Evolutionary conservation across 2,797 vertebrate species (phyloP).

Genomic region (Paratrypauchen microcephalus): DNA sequence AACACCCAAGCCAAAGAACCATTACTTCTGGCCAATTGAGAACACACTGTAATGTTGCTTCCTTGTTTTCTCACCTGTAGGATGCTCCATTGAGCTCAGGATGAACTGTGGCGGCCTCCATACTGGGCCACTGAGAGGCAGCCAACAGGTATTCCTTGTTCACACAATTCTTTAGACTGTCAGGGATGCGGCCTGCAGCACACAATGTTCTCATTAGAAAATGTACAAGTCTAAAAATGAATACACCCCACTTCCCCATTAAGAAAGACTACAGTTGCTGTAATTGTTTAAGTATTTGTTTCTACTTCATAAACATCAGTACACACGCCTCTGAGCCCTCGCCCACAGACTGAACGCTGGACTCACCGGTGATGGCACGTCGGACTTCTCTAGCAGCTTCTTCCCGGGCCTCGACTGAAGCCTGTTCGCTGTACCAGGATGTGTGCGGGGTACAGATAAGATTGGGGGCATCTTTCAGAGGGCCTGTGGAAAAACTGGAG

Average conservation of each 20-base stretch:
- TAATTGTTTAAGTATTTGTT: too few relatives aligned
- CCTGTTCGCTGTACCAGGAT: conserved; percentile 98
- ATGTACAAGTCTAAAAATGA: not conserved
- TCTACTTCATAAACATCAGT: not conserved
- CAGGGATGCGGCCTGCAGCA: conserved; percentile 87
- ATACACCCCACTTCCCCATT: not conserved
- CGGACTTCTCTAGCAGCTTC: conserved; percentile 96
- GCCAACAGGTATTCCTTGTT: conserved; percentile 95
- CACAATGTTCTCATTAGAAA: not conserved
- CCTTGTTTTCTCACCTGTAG: conserved; percentile 81
- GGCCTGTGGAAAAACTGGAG: conserved; percentile 92
- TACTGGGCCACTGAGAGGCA: conserved; percentile 89
- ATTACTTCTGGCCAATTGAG: not conserved
- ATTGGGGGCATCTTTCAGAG: conserved; percentile 96
- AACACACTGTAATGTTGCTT: not conserved
- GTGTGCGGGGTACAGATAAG: conserved; percentile 97
- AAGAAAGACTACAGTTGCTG: not conserved
- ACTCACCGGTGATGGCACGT: conserved; percentile 92
- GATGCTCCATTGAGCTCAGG: conserved; percentile 89
- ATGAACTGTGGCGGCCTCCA: conserved; percentile 88
- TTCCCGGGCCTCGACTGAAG: conserved; percentile 96
- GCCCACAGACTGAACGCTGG: not conserved
- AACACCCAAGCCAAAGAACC: conserved; percentile 29
- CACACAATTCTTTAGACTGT: conserved; percentile 93
- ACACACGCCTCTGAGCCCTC: not conserved